phyloP scores from a whole-genome alignment of 2,797 vertebrate genomes.

The Nasua narica region DNA sequence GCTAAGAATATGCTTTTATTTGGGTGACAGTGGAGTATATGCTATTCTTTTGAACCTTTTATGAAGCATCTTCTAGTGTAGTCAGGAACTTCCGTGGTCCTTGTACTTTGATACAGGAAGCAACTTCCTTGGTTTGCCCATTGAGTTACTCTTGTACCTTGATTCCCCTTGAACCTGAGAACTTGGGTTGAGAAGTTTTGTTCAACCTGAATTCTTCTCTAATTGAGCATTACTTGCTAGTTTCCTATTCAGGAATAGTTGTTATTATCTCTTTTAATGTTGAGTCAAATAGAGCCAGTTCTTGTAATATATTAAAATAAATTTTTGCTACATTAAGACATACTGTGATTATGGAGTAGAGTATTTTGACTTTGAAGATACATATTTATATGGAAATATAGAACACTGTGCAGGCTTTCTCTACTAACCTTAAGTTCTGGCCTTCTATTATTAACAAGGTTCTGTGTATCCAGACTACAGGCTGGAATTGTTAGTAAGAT shows the following conservation, averaged over 20 bases:
- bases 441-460: background rate
- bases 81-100: background rate
- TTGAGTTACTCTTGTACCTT: background rate
- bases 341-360: background rate
- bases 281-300: background rate
- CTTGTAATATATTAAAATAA: background rate
- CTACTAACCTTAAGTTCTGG: background rate
- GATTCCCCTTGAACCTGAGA: background rate
- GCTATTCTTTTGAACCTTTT: background rate
- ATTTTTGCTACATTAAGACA: background rate
- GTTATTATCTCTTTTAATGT: background rate
- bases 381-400: background rate
- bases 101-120: background rate
- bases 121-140: background rate
- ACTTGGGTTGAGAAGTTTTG: background rate
- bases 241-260: background rate
- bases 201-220: background rate
- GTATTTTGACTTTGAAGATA: background rate
- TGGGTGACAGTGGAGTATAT: background rate
- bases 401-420: background rate
- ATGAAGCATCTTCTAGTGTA: background rate
- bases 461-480: background rate
- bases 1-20: background rate
- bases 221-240: background rate
- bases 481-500: background rate